These are phyloP conservation scores for Fabriciana adippe DNA, from an alignment of 2,888 invertebrate genomes.

Conservation along the genomic window DNA sequence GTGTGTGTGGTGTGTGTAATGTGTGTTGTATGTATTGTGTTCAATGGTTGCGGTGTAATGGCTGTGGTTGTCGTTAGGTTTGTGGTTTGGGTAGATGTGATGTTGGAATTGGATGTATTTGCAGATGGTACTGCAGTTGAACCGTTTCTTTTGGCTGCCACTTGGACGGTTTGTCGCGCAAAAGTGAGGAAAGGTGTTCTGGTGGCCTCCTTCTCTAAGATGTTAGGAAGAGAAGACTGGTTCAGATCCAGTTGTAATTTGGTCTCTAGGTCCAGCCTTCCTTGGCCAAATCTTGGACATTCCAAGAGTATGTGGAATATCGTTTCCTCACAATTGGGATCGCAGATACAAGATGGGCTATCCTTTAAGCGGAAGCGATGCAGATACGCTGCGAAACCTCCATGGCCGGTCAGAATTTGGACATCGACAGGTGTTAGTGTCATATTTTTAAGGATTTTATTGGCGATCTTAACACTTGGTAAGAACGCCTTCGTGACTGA, in stretches of 20 bases:
- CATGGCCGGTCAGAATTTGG: slow-evolving; percentile 28
- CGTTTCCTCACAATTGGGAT: slow-evolving; percentile 1
- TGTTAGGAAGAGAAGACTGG: slow-evolving; percentile 1
- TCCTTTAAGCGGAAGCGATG: slow-evolving; percentile 19
- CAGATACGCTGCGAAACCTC: slow-evolving; percentile 23
- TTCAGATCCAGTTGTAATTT: background rate
- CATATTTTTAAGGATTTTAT: background rate
- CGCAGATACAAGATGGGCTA: slow-evolving; percentile 15
- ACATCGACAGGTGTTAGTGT: slow-evolving; percentile 1
- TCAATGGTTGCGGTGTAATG: too few species aligned
- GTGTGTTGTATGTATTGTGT: too few species aligned
- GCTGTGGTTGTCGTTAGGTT: too few species aligned
- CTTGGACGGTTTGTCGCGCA: background rate
- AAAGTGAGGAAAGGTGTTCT: background rate
- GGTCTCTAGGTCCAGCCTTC: slow-evolving; percentile 7
- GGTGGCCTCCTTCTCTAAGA: background rate
- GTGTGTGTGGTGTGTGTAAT: too few species aligned
- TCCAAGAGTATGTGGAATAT: slow-evolving; percentile 13
- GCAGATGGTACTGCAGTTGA: background rate
- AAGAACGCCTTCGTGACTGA: background rate
- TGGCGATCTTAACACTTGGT: background rate
- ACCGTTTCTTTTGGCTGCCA: background rate
- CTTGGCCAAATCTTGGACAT: slow-evolving; percentile 10
- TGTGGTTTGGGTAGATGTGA: too few species aligned
- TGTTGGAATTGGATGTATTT: too few species aligned